A percentile compares a stretch with the other conserved stretches of the same genome.
These are phyloP conservation scores for Aphaenogaster ashmeadi DNA, from an alignment of 1,140 invertebrate species.

Conservation along the genomic window DNA sequence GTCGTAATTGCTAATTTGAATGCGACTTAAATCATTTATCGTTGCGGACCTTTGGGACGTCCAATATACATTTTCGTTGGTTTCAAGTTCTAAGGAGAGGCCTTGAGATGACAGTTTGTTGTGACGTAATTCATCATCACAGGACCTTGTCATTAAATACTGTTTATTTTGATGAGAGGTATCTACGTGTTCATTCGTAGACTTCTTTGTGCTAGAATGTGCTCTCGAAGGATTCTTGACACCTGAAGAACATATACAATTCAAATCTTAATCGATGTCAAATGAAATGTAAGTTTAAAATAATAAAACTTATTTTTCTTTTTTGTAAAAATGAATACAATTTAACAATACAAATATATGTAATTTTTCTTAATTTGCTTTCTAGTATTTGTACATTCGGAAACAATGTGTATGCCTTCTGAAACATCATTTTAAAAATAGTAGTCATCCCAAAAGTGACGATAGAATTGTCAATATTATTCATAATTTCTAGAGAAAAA, in stretches of 20 bases:
- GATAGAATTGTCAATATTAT: background rate
- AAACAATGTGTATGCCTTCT: background rate
- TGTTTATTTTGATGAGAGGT: conserved; percentile 64
- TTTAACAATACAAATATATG: background rate
- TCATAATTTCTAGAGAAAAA: conserved; percentile 7
- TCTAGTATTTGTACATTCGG: background rate
- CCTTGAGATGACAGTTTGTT: conserved; percentile 67
- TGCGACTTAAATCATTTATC: conserved; percentile 78
- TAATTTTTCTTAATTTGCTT: background rate
- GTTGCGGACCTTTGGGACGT: conserved; percentile 76
- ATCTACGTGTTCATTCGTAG: conserved; percentile 30
- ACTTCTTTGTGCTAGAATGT: conserved; percentile 52
- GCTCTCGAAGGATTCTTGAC: conserved; percentile 54
- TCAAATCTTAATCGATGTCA: background rate
- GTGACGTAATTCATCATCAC: conserved; percentile 63
- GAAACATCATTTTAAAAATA: background rate
- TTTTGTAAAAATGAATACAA: background rate
- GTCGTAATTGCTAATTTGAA: conserved; percentile 73
- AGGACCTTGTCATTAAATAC: conserved; percentile 70
- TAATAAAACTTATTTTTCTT: background rate
- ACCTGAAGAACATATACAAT: conserved; percentile 40
- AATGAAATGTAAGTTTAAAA: conserved; percentile 3
- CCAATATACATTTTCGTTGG: conserved; percentile 52
- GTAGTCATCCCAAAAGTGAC: background rate
- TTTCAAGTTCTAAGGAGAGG: conserved; percentile 74